Evolutionary conservation across 2,888 invertebrate species (phyloP), one percentile per base, ranked within the genome.

Genomic region (Asteroscopus sphinx): DNA sequence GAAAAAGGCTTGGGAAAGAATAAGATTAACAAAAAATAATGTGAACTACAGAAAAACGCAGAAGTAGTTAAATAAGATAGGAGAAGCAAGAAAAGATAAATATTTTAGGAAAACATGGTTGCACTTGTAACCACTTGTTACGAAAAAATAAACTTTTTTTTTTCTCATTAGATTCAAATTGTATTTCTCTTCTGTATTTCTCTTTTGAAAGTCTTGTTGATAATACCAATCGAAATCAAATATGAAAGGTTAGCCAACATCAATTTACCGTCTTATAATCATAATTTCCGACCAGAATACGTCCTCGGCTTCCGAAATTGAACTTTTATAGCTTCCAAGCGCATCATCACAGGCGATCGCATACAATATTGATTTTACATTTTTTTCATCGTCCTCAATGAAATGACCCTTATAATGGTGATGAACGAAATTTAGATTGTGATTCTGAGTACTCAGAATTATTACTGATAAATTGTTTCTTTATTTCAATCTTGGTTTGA

Each of bases 351-450:
- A 30, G 72, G 56, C 77, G 79, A 86, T 88, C 89, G 87, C 85
- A 81, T 77, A 82, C 82, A 81, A 86, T 90, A 90, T 91, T 90
- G 91, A 91, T 91, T 90, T 87, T 83, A 80, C 72, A 68, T 77
- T 73, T 85, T 83, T 83, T 82, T 80, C 60, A 74, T 66, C 46
- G 37, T 60, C 28, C 35, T 40, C 67, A 81, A 84, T 82, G 73
- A 79, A 81, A 80, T 73, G 76, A 73, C 52, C 58, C 56, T 62
- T 66, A 78, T 73, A 52, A 61, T 75, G 33, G 44, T 28, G 39
- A 17, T 53, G n/a, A 30, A 48, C 25, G 4, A 36, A 30, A n/a
- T 40, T 40, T 15, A 21, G 37, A 65, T 65, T 68, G 40, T 45
- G 63, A 33, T 54, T 65, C 42, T 54, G 30, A 61, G 30, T 47